Evolutionary conservation across 2,113 vertebrate species (phyloP).

Genomic region (Camarhynchus parvulus): DNA sequence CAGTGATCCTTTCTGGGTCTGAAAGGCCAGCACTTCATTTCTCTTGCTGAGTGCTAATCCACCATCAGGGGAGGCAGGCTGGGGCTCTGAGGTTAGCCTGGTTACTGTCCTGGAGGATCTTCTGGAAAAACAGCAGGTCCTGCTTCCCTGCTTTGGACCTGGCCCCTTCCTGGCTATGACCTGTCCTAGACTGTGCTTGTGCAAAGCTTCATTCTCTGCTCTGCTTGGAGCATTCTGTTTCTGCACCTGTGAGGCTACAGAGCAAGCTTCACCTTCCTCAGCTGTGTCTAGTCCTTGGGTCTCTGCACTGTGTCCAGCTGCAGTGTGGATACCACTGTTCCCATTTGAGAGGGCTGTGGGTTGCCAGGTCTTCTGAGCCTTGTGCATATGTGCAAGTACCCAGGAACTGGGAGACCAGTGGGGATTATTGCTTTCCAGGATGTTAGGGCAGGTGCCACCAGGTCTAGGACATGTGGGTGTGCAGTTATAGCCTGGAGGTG

Average conservation of each 20-base stretch:
- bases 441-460: background rate
- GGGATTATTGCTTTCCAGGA: background rate
- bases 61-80: background rate
- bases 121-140: background rate
- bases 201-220: background rate
- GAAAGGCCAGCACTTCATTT: background rate
- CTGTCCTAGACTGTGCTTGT: background rate
- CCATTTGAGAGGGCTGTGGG: background rate
- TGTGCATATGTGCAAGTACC: background rate
- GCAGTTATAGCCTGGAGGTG: background rate
- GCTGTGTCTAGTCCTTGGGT: background rate
- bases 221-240: background rate
- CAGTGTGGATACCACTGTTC: accelerated
- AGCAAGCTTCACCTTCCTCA: background rate
- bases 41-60: background rate
- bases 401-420: background rate
- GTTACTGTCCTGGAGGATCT: background rate
- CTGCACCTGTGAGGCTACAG: background rate
- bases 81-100: background rate
- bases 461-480: accelerated
- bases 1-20: background rate
- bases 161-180: background rate
- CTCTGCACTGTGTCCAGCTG: background rate
- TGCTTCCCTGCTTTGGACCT: background rate
- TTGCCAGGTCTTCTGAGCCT: background rate